A percentile compares a stretch with the other conserved stretches of the same genome.
phyloP scores from a whole-genome alignment of 2,888 invertebrate genomes.

The Cosmia trapezina region DNA sequence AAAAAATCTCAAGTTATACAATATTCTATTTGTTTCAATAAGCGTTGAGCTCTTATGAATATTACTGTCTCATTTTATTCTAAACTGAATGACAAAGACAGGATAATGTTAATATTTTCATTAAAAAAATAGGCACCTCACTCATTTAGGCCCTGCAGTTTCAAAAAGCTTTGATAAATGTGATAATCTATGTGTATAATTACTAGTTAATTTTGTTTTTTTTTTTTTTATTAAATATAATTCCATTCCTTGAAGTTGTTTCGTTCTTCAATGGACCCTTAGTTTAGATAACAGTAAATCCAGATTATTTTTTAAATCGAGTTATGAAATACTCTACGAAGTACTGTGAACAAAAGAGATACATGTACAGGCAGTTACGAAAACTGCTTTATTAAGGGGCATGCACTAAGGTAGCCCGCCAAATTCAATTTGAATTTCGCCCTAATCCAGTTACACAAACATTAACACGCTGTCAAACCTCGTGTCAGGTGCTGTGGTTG shows the following conservation, averaged over 20 bases:
- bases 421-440: no score
- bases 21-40: conserved; percentile 13
- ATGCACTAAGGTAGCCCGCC: no score
- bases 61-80: conserved; percentile 22
- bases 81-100: conserved; percentile 6
- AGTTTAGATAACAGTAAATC: conserved; percentile 40
- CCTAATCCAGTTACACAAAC: not conserved
- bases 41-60: conserved; percentile 11
- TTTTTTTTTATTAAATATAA: conserved; percentile 16
- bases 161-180: conserved; percentile 72
- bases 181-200: conserved; percentile 68
- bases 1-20: conserved; percentile 5
- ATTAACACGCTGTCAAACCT: not conserved
- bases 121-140: conserved; percentile 24
- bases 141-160: conserved; percentile 45
- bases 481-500: not conserved
- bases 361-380: conserved; percentile 1
- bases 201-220: conserved; percentile 41
- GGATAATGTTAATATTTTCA: not conserved
- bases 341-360: conserved; percentile 15
- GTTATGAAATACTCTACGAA: not conserved
- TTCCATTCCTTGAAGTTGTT: conserved; percentile 44
- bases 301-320: not conserved
- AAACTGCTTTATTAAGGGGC: not conserved
- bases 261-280: conserved; percentile 52